phyloP scores from a whole-genome alignment of 2,113 vertebrate genomes.

The Osmerus eperlanus region DNA sequence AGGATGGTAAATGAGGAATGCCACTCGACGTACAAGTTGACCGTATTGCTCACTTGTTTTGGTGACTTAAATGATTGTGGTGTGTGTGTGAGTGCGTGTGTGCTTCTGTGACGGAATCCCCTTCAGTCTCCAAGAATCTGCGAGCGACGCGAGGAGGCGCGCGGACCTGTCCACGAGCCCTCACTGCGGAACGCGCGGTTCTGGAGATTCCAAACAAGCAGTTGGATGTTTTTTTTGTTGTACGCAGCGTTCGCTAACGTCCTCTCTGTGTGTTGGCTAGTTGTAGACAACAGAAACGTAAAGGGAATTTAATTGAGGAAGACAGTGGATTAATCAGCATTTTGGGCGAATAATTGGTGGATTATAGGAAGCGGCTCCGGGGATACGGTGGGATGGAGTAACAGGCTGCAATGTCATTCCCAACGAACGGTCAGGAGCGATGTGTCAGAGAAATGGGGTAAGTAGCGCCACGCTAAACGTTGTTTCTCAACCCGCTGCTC shows the following conservation, averaged over 20 bases:
- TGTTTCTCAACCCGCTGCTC: background rate
- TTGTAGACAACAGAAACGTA: slow-evolving; percentile 39
- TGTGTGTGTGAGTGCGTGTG: slow-evolving; percentile 19
- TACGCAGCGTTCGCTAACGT: slow-evolving; percentile 1
- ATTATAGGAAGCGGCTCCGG: slow-evolving; percentile 56
- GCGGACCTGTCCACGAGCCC: slow-evolving; percentile 72
- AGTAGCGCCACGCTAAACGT: slow-evolving; percentile 55
- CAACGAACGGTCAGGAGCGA: slow-evolving; percentile 75
- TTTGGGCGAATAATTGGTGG: slow-evolving; percentile 57
- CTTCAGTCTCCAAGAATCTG: slow-evolving; percentile 63
- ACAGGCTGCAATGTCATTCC: slow-evolving; percentile 74
- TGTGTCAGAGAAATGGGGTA: slow-evolving; percentile 90
- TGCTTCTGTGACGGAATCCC: slow-evolving; percentile 67
- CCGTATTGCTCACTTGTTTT: slow-evolving; percentile 35
- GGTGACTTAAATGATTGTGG: slow-evolving; percentile 18
- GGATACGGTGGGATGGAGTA: slow-evolving; percentile 67
- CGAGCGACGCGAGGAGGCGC: slow-evolving; percentile 55
- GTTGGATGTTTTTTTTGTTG: slow-evolving; percentile 48
- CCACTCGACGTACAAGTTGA: slow-evolving; percentile 49
- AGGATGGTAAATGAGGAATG: slow-evolving; percentile 34
- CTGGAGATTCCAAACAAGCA: slow-evolving; percentile 58
- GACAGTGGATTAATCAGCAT: slow-evolving; percentile 14
- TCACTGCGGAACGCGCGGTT: slow-evolving; percentile 73
- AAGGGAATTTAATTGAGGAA: slow-evolving; percentile 38
- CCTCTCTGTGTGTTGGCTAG: slow-evolving; percentile 12